Base-by-base conservation (phyloP, 2,113 vertebrate genomes). In the Forbesichthys papilliferus region DNA sequence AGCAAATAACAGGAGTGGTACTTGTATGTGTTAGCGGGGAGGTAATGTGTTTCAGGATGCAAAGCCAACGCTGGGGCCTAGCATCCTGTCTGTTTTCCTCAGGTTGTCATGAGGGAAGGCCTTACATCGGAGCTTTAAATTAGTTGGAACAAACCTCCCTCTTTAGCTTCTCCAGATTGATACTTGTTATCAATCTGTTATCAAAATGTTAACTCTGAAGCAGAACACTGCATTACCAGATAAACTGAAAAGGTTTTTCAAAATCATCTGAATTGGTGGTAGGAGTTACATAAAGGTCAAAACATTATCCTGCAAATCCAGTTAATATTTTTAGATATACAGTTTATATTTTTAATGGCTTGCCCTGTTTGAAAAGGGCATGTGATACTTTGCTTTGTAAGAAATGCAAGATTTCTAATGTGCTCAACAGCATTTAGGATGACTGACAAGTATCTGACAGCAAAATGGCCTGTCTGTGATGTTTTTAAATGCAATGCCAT, bases 361-460 rank as follows among this genome's bases (percentile, higher is more conserved):
- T 71, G 66, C 72, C 77, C 80, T 79, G 56, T 71, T 56, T 74
- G 60, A 77, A 76, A 74, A 4, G 75, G 76, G 48, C 64, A 71
- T 66, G 57, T 51, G 59, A 68, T 67, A 68, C 63, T 60, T 78
- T 48, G 63, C 77, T 77, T 79, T 75, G 63, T 80, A 56, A 18
- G 66, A 62, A 64, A 10, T 36, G n/a, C 48, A 34, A 34, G 49
- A 48, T 20, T 14, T 9, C 27, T 58, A 3, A 53, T 61, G 27
- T 77, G 73, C 52, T 67, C 64, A 51, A 53, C 60, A 66, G 66
- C 72, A 72, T 54, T 70, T 65, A 62, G 68, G 73, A 69, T 76
- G 70, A 68, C 61, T 69, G 67, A 76, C 71, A 53, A 16, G 63
- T 57, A 73, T 70, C 68, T 72, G 52, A 51, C 66, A 48, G 59